Evolutionary conservation across 2,113 vertebrate genomes (phyloP), one percentile per base, ranked within the genome.

Genomic region (Campylorhamphus procurvoides): DNA sequence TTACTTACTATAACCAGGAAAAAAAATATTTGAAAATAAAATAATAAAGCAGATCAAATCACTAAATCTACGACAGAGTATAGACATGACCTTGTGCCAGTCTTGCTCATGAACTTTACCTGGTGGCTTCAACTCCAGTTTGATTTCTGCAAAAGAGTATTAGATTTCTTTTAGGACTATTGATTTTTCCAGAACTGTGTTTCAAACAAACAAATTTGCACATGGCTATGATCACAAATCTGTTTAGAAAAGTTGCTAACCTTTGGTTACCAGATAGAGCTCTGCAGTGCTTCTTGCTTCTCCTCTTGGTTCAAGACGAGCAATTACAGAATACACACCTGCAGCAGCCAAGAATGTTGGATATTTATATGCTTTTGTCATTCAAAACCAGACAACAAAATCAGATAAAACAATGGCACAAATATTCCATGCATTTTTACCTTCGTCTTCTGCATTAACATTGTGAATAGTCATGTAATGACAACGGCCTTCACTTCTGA

Each of bases 401-500:
- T 50, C 49, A 23, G n/a, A 55, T 63, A 47, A 47, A 55, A 63
- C 47, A 73, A 75, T 25, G 3, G 10, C 9, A 81, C 42, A 78
- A 92, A 56, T 37, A 39, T 58, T 59, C 37, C 14, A 49, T 44
- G 59, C 42, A 28, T 97, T 97, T 97, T 98, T 98, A 99, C 99
- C 99, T 99, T 99, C 99, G 14, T 99, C 99, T 87, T 99, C 99
- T 47, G 98, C 98, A 82, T 99, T 98, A 93, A 99, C 99, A 5
- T 99, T 99, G 98, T 98, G 98, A 95, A 99, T 99, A 77, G 99
- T 99, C 99, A 99, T 99, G 89, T 99, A 99, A 97, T 99, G 99
- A 90, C 99, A 99, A 89, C 99, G 98, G 25, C 99, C 99, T 89
- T 99, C 99, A 31, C 98, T 99, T 94, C 97, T 98, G 92, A 99